Base-by-base conservation (phyloP, 2,888 invertebrate species). In the Polyommatus icarus region DNA sequence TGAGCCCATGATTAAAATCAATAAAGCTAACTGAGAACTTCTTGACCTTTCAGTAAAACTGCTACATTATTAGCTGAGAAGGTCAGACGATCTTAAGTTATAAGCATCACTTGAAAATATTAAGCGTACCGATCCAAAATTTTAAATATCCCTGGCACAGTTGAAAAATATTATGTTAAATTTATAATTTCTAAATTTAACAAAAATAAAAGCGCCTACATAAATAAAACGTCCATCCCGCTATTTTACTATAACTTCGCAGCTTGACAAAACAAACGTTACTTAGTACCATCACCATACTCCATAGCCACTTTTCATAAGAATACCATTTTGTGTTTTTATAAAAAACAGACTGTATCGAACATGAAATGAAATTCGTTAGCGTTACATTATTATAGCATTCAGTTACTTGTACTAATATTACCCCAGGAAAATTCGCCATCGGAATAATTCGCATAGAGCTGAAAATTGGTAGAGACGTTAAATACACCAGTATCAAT, bases 41-140 rank as follows among this genome's bases (percentile, higher is more conserved):
- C 36, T 72, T 40, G 72, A 72, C 72, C 72, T 72, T 72, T 72
- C 40, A 67, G 67, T 67, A 29, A 67, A 67, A 67, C 67, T 36
- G 71, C 40, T 20, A n/a, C 40, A 40, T 71, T 20, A 71, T 40
- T 36, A 32, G 36, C 71, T 72, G 40, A 72, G 36, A 40, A 72
- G 72, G 72, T 72, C 72, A 72, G 10, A 18, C n/a, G 20, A 40
- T 72, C 72, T 72, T 40, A 72, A 72, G 40, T 72, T 40, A 10
- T 72, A 20, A 40, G 40, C 20, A 40, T 8, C 40, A 20, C 72
- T 40, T 72, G 72, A 72, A 72, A 72, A 72, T 32, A 15, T 67
- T 67, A 10, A 67, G 15, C 67, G 24, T 12, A 12, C 10, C 20
- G 59, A 59, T 24, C 67, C 3, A 67, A 29, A 15, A 20, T 18